Evolutionary conservation across 1,140 invertebrate species (phyloP), one percentile per base, ranked within the genome.

Genomic region (Drosophila hydei): DNA sequence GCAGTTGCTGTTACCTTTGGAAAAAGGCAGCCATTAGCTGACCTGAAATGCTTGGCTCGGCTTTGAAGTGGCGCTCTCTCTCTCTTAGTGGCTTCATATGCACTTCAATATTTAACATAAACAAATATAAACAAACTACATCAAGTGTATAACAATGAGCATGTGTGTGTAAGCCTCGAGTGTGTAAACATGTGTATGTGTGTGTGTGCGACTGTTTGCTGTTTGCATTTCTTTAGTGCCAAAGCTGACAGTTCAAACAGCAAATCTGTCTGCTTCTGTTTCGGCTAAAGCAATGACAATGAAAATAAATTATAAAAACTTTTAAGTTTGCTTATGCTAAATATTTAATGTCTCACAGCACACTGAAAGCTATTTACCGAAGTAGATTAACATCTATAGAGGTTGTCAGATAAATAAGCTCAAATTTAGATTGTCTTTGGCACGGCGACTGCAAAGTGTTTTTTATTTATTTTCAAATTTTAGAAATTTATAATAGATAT

Each of bases 51-150:
- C 45, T 51, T 19, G 52, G 40, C 42, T 36, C 54, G 36, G 23
- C 21, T 42, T 68, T 77, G 14, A 75, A 83, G 79, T 68, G 70
- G 64, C 58, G 61, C 56, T 52, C 30, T 33, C 30, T 33, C 21
- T 23, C 21, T 67, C 36, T 56, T 58, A 72, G 63, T 76, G 72
- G 76, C 72, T 84, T 69, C 79, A 62, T 67, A 72, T 69, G 72
- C 65, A 80, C 81, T 85, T 76, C 55, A 77, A 81, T 87, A 75
- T 85, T 85, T 77, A 81, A 75, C 77, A 87, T 87, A 85, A 80
- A 77, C 77, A 87, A 87, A 77, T 77, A 84, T 70, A 64, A 62
- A 68, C 54, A 58, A 81, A 77, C 74, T 65, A 73, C 78, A 62
- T 73, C 47, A 81, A 70, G 47, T 70, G 64, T 40, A 65, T 58